These are phyloP conservation scores for Mesitornis unicolor DNA, from an alignment of 2,113 vertebrate species.

Conservation along the genomic window DNA sequence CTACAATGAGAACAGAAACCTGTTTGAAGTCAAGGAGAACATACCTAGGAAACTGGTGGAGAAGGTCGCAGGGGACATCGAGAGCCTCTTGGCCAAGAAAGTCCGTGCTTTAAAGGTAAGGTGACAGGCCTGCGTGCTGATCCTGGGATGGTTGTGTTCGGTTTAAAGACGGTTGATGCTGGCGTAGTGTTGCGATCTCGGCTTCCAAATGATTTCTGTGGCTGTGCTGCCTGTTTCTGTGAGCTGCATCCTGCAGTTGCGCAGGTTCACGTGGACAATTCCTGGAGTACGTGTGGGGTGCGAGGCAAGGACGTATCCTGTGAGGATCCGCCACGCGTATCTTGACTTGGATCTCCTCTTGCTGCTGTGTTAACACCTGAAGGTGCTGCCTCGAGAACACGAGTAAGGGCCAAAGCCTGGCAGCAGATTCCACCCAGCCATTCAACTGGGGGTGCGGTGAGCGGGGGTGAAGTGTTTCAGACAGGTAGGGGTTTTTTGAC, in stretches of 20 bases:
- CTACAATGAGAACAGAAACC: slow-evolving; percentile 92
- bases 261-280: background rate
- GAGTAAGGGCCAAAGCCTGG: background rate
- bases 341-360: background rate
- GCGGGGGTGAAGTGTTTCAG: background rate
- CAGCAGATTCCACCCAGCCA: background rate
- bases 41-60: slow-evolving; percentile 93
- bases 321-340: background rate
- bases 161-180: background rate
- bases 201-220: background rate
- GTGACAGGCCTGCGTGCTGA: background rate
- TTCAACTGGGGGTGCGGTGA: background rate
- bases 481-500: background rate
- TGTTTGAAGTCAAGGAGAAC: slow-evolving; percentile 94
- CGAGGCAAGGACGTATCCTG: background rate
- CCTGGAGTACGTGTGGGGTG: background rate
- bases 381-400: background rate
- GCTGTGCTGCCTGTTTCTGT: background rate
- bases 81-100: slow-evolving; percentile 93
- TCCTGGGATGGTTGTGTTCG: background rate
- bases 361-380: fast-evolving
- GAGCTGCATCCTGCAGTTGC: background rate
- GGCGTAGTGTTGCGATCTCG: fast-evolving
- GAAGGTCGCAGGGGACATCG: slow-evolving; percentile 92
- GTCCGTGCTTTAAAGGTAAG: slow-evolving; percentile 96